Evolutionary conservation across 2,888 invertebrate species (phyloP), one percentile per base, ranked within the genome.

Genomic region (Sepiola atlantica): DNA sequence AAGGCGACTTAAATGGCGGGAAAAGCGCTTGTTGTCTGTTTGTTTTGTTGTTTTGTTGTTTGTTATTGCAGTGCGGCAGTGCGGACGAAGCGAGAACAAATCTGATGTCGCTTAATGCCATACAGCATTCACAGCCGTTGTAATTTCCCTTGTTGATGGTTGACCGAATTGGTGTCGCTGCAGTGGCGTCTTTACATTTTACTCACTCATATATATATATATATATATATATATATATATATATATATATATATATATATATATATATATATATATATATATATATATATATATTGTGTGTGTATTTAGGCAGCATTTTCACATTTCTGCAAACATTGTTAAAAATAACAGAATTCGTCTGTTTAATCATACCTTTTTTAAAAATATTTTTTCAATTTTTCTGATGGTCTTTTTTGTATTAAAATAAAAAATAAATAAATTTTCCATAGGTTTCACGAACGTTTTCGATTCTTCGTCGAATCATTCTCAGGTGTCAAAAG

Each of bases 71-170:
- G n/a, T 32, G n/a, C 77, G 77, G 77, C 77, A 77, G 77, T 77
- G 77, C 77, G 77, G 77, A 77, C 77, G 77, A 77, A 77, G 77
- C 77, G 77, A 77, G 77, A 77, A 77, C n/a, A 16, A n/a, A 77
- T 77, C 77, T 77, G 77, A n/a, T 77, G 77, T 77, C 77, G 77
- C 77, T 77, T 21, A n/a, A n/a, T 14, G n/a, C 12, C 16, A 77
- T n/a, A 77, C n/a, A 16, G 32, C 4, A 77, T n/a, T 77, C n/a
- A 12, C n/a, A 77, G n/a, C n/a, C 77, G 77, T 32, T 77, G 77
- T n/a, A 77, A 77, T n/a, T 77, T 18, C 14, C 77, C n/a, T 77
- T 77, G 77, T 77, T 77, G 77, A n/a, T 77, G n/a, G 77, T 77
- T 32, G n/a, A 77, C 16, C 77, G n/a, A 77, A 4, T 32, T 77